A percentile compares a stretch with the other conserved stretches of the same genome.
Evolutionary conservation across 2,797 vertebrate genomes (phyloP).

Genomic region (Psittacula derbiana): DNA sequence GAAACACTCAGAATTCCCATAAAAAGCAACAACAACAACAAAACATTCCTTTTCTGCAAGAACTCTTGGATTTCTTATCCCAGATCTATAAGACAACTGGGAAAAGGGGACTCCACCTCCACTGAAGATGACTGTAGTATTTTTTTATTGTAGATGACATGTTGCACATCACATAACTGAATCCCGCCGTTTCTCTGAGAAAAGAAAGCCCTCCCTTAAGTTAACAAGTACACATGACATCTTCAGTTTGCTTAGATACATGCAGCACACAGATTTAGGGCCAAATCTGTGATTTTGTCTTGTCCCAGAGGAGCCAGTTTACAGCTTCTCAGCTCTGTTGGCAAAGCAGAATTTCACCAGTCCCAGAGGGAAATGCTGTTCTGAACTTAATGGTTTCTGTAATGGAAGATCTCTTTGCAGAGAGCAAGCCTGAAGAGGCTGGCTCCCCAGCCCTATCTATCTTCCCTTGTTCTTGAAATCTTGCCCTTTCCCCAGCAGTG

Average conservation of each 20-base stretch:
- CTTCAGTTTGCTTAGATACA: background rate
- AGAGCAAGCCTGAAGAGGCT: background rate
- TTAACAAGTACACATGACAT: background rate
- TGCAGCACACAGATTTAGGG: background rate
- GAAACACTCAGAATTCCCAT: background rate
- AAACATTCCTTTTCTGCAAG: background rate
- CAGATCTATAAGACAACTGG: background rate
- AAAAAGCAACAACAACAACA: background rate
- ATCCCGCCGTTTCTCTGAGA: background rate
- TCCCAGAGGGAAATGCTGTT: background rate
- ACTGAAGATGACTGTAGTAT: background rate
- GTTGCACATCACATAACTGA: background rate
- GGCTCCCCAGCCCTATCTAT: accelerated
- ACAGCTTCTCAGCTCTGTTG: background rate
- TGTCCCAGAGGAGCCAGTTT: background rate
- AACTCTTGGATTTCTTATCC: background rate
- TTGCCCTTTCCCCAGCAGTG: background rate
- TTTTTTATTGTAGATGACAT: background rate
- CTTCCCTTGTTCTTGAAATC: background rate
- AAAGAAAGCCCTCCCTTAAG: background rate
- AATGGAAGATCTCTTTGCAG: background rate
- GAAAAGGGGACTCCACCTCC: background rate
- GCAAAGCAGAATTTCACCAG: background rate
- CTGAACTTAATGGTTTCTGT: background rate
- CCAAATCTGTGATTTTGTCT: background rate